Evolutionary conservation across 37 sponge, comb jelly and placozoan species (phyloP).

Genomic region (Hexactinellida sp.): DNA sequence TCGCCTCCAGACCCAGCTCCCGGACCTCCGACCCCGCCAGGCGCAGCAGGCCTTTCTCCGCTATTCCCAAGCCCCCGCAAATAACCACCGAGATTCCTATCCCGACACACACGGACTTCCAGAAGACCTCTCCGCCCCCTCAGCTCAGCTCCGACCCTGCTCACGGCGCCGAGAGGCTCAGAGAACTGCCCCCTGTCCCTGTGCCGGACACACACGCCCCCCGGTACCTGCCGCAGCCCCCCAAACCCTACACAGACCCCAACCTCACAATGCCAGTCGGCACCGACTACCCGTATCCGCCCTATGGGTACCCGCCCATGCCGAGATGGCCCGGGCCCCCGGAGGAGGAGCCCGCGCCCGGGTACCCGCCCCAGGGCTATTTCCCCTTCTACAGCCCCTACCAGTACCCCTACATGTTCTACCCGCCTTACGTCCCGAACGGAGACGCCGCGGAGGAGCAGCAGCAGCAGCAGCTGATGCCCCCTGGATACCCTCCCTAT

Average conservation of each 20-base stretch:
- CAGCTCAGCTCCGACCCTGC: background rate
- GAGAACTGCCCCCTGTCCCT: background rate
- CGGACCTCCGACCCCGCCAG: background rate
- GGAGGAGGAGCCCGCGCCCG: background rate
- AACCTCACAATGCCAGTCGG: background rate
- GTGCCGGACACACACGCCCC: background rate
- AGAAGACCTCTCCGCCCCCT: background rate
- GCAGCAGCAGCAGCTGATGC: background rate
- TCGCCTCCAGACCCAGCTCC: background rate
- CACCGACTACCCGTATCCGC: background rate
- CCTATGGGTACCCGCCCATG: background rate
- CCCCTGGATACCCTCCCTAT: background rate
- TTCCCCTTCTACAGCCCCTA: background rate
- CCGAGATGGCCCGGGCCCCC: background rate
- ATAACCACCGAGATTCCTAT: background rate
- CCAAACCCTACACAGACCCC: background rate
- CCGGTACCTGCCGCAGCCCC: background rate
- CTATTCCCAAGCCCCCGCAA: background rate
- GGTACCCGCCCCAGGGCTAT: background rate
- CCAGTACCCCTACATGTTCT: background rate
- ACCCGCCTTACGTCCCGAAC: background rate
- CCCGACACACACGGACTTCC: background rate
- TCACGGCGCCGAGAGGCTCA: background rate
- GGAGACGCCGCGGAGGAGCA: background rate
- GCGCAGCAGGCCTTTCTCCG: background rate